Percentiles rank a stretch among this genome's conserved stretches.
Conservation (phyloP, 2,113 vertebrate genomes). For the Pungitius pungitius region DNA sequence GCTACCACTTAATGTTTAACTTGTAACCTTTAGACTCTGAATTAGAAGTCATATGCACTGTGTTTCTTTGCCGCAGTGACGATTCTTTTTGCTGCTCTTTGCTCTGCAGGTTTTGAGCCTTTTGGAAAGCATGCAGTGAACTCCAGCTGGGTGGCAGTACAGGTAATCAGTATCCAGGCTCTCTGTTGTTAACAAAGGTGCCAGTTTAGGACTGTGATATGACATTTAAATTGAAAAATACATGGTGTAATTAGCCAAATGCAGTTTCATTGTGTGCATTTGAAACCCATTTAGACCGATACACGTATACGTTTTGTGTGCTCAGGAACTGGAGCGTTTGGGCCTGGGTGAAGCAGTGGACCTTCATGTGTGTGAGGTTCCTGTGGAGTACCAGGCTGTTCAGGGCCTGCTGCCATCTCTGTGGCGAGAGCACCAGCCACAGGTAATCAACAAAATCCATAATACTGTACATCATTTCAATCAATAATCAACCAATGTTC, state of each 20-base stretch:
- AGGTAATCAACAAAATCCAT: constrained; percentile 74
- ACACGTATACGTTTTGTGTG: constrained; percentile 15
- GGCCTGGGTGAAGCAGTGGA: constrained; percentile 87
- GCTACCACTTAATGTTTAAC: constrained; percentile 48
- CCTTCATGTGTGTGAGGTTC: constrained; percentile 90
- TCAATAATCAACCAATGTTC: neutral
- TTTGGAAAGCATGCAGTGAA: constrained; percentile 80
- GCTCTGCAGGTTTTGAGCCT: constrained; percentile 76
- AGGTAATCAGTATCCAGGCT: constrained; percentile 66
- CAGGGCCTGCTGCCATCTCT: constrained; percentile 88
- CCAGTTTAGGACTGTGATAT: neutral
- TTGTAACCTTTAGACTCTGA: constrained; percentile 61
- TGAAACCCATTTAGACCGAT: neutral
- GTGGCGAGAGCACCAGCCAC: constrained; percentile 89
- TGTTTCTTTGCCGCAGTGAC: neutral
- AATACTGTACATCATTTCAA: neutral
- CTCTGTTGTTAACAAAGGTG: neutral
- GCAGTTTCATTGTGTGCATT: neutral
- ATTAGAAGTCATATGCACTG: neutral
- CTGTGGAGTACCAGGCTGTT: constrained; percentile 92
- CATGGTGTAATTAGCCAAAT: neutral
- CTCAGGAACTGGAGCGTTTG: constrained; percentile 89
- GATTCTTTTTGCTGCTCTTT: neutral
- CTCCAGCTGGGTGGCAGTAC: constrained; percentile 82
- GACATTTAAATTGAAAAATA: neutral